Base-by-base conservation (phyloP, 1,140 invertebrate species). In the Cylas formicarius region DNA sequence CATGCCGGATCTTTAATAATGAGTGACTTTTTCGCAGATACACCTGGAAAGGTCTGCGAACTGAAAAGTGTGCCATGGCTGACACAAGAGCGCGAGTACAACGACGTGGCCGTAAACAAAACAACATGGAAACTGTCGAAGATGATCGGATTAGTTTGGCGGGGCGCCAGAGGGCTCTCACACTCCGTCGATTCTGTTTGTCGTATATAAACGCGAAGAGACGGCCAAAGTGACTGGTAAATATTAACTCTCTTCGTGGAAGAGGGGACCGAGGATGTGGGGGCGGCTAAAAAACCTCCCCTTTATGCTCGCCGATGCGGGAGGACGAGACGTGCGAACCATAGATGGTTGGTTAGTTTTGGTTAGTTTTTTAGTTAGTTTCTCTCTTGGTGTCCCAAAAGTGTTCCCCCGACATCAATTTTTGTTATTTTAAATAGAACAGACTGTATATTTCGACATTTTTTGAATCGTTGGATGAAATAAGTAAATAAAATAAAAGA, bases 161-260 rank as follows among this genome's bases (percentile, higher is more conserved):
- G 18, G 26, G 32, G 38, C 14, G 24, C 38, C 38, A 40, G 24
- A 5, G 21, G 18, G 32, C 19, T 26, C 38, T 40, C 18, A 29
- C 38, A 40, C 20, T 26, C 28, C 14, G 10, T 40, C 19, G 38
- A 8, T 40, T 40, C 16, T 29, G 24, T 28, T 40, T 40, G 21
- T 20, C 22, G n/a, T n/a, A n/a, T n/a, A n/a, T 29, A 40, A 40
- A 28, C 38, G 13, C 27, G 16, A 29, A 28, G 38, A 40, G 32
- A 19, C 38, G 32, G 38, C 26, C 38, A 40, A 40, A 40, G 38
- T 40, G 38, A 29, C 38, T 40, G 38, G 38, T 20, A 40, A 40
- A 40, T 40, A 40, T 40, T 40, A 40, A 40, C 38, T 40, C 32
- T n/a, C n/a, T n/a, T n/a, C n/a, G n/a, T n/a, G n/a, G n/a, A 18